Percentiles rank a stretch among this genome's conserved stretches.
Conservation (phyloP, 2,797 vertebrate species). For the Oreonectes daqikongensis region DNA sequence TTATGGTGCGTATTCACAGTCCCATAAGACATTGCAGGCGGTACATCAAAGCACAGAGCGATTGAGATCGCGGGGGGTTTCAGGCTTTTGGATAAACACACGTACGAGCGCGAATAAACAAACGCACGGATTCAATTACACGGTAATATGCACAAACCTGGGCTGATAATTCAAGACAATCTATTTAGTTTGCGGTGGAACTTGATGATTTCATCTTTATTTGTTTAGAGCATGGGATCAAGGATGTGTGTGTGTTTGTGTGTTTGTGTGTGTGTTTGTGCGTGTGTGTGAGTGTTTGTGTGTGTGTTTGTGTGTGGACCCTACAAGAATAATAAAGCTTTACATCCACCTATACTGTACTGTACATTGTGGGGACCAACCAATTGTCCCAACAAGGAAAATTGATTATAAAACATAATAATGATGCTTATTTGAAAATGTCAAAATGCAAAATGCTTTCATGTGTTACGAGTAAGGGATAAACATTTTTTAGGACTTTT, state of each 20-base stretch:
- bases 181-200: conserved; percentile 16
- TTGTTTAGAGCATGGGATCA: background rate
- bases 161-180: background rate
- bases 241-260: background rate
- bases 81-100: background rate
- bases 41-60: conserved; percentile 1
- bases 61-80: conserved; percentile 9
- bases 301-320: no score
- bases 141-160: conserved; percentile 50
- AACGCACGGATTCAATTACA: conserved; percentile 1
- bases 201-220: conserved; percentile 6
- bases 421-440: no score
- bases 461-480: no score
- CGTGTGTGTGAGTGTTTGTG: no score
- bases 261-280: background rate
- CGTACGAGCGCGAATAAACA: background rate
- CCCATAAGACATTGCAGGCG: conserved; percentile 16
- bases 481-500: no score
- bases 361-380: no score
- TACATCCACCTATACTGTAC: no score
- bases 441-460: no score
- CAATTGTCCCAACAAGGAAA: no score
- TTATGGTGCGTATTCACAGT: conserved; percentile 19
- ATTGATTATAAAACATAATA: no score
- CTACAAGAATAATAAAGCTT: no score